Conservation (phyloP, 2,888 invertebrate species). For the Drosophila parthenogenetica region DNA sequence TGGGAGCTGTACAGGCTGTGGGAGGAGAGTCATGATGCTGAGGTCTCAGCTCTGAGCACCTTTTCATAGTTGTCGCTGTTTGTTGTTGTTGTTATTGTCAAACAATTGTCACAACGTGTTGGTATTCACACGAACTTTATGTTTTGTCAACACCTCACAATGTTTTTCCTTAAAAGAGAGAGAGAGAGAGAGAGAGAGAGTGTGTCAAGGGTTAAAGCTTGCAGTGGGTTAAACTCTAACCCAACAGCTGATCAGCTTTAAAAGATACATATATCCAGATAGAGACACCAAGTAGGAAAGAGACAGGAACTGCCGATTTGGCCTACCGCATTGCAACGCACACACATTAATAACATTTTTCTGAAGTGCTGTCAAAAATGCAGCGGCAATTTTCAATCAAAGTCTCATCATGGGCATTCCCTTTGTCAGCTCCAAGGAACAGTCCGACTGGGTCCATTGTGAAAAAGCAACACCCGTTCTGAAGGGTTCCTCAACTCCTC, state of each 20-base stretch:
- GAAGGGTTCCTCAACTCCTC: conserved; percentile 68
- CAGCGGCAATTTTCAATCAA: conserved; percentile 83
- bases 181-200: background rate
- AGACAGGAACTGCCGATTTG: conserved; percentile 20
- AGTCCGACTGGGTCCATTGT: conserved; percentile 44
- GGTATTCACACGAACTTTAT: conserved; percentile 83
- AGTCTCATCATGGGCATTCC: conserved; percentile 52
- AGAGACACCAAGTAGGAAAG: background rate
- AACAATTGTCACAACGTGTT: conserved; percentile 81
- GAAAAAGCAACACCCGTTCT: conserved; percentile 73
- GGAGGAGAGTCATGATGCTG: conserved; percentile 45
- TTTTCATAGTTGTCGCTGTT: conserved; percentile 59
- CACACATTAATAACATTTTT: conserved; percentile 74
- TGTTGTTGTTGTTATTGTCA: conserved; percentile 65
- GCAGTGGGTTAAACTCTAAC: conserved; percentile 3
- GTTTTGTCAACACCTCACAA: conserved; percentile 78
- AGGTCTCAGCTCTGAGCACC: conserved; percentile 58
- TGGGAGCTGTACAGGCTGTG: conserved; percentile 27
- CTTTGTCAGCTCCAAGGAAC: conserved; percentile 46
- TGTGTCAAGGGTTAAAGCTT: conserved; percentile 53
- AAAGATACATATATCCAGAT: background rate
- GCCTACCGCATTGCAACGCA: conserved; percentile 80
- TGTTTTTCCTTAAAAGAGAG: conserved; percentile 20
- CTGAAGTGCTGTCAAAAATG: conserved; percentile 72
- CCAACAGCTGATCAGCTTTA: conserved; percentile 9